A percentile compares a stretch with the other conserved stretches of the same genome.
Evolutionary conservation across 2,797 vertebrate species (phyloP).

Genomic region (Podarcis siculus): DNA sequence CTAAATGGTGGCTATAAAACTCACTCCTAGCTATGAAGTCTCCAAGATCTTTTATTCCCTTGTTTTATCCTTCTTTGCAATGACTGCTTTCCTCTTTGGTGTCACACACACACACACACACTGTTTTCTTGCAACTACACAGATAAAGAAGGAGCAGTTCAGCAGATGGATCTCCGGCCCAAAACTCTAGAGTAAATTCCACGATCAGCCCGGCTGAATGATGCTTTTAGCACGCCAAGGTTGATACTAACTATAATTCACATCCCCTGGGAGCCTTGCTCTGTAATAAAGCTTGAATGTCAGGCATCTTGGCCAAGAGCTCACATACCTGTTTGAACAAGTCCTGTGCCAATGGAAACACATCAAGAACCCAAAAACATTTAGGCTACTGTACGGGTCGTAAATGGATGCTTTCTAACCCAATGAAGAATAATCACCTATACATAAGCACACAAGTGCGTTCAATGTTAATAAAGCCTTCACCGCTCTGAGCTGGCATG

Average conservation of each 20-base stretch:
- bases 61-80: slow-evolving; percentile 22
- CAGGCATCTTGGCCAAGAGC: slow-evolving; percentile 75
- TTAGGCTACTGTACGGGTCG: slow-evolving; percentile 63
- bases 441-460: slow-evolving; percentile 54
- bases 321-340: slow-evolving; percentile 77
- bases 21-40: slow-evolving; percentile 25
- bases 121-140: slow-evolving; percentile 64
- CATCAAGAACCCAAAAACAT: slow-evolving; percentile 69
- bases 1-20: slow-evolving; percentile 35
- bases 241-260: slow-evolving; percentile 78
- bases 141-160: slow-evolving; percentile 65
- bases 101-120: slow-evolving; percentile 26
- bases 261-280: slow-evolving; percentile 69
- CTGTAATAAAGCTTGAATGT: slow-evolving; percentile 77
- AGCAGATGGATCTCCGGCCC: slow-evolving; percentile 66
- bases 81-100: background rate
- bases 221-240: slow-evolving; percentile 76
- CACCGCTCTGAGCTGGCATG: slow-evolving; percentile 54
- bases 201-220: slow-evolving; percentile 78
- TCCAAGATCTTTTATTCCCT: slow-evolving; percentile 42
- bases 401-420: slow-evolving; percentile 75
- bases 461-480: slow-evolving; percentile 67
- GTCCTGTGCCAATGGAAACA: slow-evolving; percentile 76
- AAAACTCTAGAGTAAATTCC: slow-evolving; percentile 69
- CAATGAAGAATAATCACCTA: slow-evolving; percentile 69